phyloP scores from a whole-genome alignment of 2,888 invertebrate species.

The Isoperla grammatica region DNA sequence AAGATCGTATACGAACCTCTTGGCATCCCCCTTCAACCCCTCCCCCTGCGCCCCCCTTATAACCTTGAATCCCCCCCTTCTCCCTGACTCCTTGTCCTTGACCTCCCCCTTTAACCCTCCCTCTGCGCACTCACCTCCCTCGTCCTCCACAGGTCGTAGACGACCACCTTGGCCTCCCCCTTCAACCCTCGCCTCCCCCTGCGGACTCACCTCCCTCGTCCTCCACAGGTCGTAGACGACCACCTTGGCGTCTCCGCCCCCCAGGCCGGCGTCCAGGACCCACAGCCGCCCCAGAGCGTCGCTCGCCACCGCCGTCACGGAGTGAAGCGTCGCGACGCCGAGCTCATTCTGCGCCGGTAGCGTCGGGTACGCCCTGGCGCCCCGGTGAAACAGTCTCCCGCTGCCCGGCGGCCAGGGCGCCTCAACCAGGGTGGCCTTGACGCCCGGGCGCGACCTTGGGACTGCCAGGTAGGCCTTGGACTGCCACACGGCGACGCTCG shows the following conservation, averaged over 20 bases:
- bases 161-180: too few relatives aligned
- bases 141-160: constrained; percentile 39
- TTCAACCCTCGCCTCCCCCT: too few relatives aligned
- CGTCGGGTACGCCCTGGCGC: constrained; percentile 26
- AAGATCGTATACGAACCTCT: too few relatives aligned
- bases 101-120: too few relatives aligned
- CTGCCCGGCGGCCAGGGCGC: constrained; percentile 41
- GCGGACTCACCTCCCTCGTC: constrained; percentile 38
- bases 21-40: too few relatives aligned
- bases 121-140: constrained; percentile 36
- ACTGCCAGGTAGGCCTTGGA: constrained; percentile 44
- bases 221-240: constrained; percentile 42
- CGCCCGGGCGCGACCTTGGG: constrained; percentile 39
- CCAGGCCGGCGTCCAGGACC: constrained; percentile 44
- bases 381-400: constrained; percentile 33
- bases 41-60: too few relatives aligned
- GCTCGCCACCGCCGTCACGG: constrained; percentile 43
- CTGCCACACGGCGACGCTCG: constrained; percentile 39
- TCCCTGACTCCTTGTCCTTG: too few relatives aligned
- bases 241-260: constrained; percentile 42
- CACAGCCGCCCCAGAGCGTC: constrained; percentile 42
- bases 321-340: constrained; percentile 41
- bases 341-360: constrained; percentile 33
- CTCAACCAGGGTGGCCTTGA: constrained; percentile 40
- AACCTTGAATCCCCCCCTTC: too few relatives aligned